Percentiles rank a stretch among this genome's conserved stretches.
These are phyloP conservation scores for Synanceia verrucosa DNA, from an alignment of 2,797 vertebrate genomes.

Conservation along the genomic window DNA sequence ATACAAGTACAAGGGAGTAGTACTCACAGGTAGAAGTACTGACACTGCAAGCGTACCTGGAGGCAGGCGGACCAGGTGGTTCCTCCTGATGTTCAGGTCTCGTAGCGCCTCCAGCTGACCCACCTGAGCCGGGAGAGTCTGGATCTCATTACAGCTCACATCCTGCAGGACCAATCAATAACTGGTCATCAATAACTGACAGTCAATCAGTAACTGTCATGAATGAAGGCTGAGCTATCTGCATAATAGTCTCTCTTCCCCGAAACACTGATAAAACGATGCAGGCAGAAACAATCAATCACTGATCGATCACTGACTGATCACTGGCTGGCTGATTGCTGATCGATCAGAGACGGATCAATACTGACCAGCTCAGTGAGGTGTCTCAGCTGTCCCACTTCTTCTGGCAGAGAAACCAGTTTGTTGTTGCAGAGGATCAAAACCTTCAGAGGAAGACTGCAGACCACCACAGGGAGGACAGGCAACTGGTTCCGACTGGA, in stretches of 20 bases:
- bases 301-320: not conserved
- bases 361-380: slow-evolving; percentile 91
- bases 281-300: too few species aligned
- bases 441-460: slow-evolving; percentile 93
- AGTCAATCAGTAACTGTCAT: not conserved
- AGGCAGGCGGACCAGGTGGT: slow-evolving; percentile 91
- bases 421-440: slow-evolving; percentile 98
- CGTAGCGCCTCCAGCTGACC: slow-evolving; percentile 89
- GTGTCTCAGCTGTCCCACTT: slow-evolving; percentile 90
- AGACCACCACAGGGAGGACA: slow-evolving; percentile 90
- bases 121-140: slow-evolving; percentile 91
- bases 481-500: slow-evolving; percentile 96
- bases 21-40: not conserved
- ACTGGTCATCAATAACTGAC: not conserved
- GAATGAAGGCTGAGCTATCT: too few species aligned
- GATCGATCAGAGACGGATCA: not conserved
- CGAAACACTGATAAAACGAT: too few species aligned
- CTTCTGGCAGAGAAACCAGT: slow-evolving; percentile 93
- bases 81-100: slow-evolving; percentile 95
- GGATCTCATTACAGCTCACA: slow-evolving; percentile 98
- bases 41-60: slow-evolving; percentile 70
- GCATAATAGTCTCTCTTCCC: too few species aligned
- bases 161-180: slow-evolving; percentile 80
- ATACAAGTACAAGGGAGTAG: too few species aligned
- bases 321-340: not conserved